A percentile compares a stretch with the other conserved stretches of the same genome.
phyloP scores from a whole-genome alignment of 1,140 invertebrate species.

The Drosophila gunungcola region DNA sequence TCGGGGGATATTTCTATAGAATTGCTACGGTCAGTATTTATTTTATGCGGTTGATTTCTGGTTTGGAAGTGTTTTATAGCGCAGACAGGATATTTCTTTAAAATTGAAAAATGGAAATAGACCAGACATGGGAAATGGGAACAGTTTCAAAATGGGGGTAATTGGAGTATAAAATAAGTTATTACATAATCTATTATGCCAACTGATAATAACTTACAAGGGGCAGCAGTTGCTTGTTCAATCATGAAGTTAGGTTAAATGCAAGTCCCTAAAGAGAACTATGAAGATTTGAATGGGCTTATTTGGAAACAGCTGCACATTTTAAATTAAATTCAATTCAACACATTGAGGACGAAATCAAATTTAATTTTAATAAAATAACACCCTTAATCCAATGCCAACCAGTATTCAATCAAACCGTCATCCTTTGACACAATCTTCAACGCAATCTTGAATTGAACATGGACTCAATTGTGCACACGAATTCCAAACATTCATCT shows the following conservation, averaged over 20 bases:
- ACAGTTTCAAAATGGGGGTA: constrained; percentile 5
- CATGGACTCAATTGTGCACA: constrained; percentile 27
- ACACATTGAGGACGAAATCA: background rate
- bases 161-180: background rate
- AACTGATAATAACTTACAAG: background rate
- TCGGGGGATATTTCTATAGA: constrained; percentile 52
- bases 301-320: background rate
- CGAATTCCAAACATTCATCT: constrained; percentile 18
- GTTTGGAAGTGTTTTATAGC: constrained; percentile 55
- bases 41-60: constrained; percentile 46
- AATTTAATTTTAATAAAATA: constrained; percentile 9
- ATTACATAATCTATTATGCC: background rate
- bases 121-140: constrained; percentile 5
- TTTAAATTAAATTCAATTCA: background rate
- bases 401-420: constrained; percentile 41
- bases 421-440: constrained; percentile 46
- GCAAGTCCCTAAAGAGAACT: too few species aligned
- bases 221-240: background rate
- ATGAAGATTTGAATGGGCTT: too few species aligned
- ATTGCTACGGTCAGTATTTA: constrained; percentile 44
- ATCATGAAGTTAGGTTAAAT: background rate
- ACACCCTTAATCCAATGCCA: background rate
- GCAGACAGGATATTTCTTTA: constrained; percentile 62
- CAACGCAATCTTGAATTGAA: constrained; percentile 39
- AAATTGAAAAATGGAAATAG: constrained; percentile 62